Percentiles rank a stretch among this genome's conserved stretches.
These are phyloP conservation scores for Sylvia atricapilla DNA, from an alignment of 2,113 vertebrate genomes.

Conservation along the genomic window DNA sequence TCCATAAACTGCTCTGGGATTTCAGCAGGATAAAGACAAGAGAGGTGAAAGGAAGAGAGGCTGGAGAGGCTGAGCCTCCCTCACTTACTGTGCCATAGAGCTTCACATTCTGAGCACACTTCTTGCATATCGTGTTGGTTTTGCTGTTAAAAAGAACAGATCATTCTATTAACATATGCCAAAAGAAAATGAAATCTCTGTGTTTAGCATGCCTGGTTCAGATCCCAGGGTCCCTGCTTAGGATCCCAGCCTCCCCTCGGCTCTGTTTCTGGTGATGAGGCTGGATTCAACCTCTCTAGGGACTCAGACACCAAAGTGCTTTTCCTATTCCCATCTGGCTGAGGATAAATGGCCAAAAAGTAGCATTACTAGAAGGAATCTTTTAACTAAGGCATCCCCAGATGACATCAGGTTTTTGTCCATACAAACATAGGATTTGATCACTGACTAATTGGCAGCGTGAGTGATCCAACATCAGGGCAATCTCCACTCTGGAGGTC, in stretches of 20 bases:
- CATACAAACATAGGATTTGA: not conserved
- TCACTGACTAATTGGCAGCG: not conserved
- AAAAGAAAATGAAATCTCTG: not conserved
- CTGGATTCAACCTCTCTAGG: not conserved
- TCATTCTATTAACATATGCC: not conserved
- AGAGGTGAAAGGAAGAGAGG: not conserved
- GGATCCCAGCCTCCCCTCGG: not conserved
- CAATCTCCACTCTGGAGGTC: not conserved
- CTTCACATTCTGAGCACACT: slow-evolving; percentile 82
- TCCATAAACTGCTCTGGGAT: not conserved
- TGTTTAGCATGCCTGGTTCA: not conserved
- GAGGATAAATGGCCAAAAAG: not conserved
- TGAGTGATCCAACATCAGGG: not conserved
- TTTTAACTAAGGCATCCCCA: not conserved
- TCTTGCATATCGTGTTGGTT: slow-evolving; percentile 84
- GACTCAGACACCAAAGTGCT: not conserved
- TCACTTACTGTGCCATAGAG: slow-evolving; percentile 79
- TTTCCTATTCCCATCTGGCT: not conserved
- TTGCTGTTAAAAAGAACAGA: slow-evolving; percentile 68
- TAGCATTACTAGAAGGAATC: not conserved
- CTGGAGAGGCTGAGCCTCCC: not conserved
- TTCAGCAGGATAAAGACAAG: not conserved
- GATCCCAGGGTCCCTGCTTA: not conserved
- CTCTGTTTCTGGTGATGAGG: not conserved
- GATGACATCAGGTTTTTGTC: not conserved